phyloP scores from a whole-genome alignment of 2,113 vertebrate genomes.

The Choloepus hoffmanni region DNA sequence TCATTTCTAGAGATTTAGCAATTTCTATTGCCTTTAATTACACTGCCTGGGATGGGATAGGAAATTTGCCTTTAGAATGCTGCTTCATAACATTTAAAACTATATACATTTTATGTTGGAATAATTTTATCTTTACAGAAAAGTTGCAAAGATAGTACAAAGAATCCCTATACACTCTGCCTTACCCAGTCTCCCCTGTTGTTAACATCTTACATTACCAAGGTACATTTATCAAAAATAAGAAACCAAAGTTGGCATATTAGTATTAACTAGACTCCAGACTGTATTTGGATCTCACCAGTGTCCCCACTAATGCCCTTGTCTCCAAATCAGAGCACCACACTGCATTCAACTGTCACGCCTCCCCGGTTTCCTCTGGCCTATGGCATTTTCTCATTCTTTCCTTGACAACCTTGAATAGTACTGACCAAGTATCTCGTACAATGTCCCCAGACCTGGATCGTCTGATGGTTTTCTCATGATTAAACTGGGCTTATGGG shows the following conservation, averaged over 20 bases:
- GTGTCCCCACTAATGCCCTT: neutral
- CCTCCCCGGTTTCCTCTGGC: neutral
- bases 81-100: neutral
- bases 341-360: rapidly evolving
- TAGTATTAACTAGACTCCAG: neutral
- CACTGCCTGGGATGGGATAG: neutral
- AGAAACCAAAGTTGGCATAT: neutral
- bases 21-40: neutral
- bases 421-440: neutral
- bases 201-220: neutral
- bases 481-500: neutral
- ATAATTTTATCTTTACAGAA: neutral
- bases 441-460: rapidly evolving
- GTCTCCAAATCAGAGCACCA: too few relatives aligned
- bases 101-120: neutral
- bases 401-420: neutral
- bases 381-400: neutral
- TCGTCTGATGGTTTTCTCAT: neutral
- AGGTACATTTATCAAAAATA: neutral
- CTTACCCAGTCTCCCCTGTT: neutral
- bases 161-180: neutral
- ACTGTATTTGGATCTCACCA: neutral
- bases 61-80: neutral
- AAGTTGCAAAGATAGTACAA: neutral
- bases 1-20: neutral